A percentile compares a stretch with the other conserved stretches of the same genome.
Evolutionary conservation across 2,797 vertebrate genomes (phyloP).

Genomic region (Bryconaethiops microstoma): DNA sequence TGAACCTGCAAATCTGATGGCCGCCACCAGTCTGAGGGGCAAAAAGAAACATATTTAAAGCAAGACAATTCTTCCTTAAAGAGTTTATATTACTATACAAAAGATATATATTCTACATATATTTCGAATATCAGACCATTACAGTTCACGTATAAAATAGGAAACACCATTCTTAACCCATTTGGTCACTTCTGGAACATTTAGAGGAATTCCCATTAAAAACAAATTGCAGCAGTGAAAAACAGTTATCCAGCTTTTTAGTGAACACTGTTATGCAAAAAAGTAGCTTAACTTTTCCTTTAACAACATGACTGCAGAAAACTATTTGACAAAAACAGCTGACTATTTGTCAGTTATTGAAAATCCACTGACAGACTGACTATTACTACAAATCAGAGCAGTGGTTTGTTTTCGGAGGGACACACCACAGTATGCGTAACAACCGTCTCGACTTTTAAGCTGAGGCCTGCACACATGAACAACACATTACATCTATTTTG

Average conservation of each 20-base stretch:
- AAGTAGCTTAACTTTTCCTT: constrained; percentile 7
- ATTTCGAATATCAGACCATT: no score
- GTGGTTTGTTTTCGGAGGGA: neutral
- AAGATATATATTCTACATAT: no score
- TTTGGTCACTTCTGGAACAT: neutral
- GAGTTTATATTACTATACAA: neutral
- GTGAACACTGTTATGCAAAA: no score
- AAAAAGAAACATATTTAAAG: neutral
- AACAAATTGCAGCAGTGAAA: neutral
- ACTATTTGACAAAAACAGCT: neutral
- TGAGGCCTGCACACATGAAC: neutral
- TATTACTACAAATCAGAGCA: neutral
- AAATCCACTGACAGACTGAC: constrained; percentile 6
- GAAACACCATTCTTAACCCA: neutral
- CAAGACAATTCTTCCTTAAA: neutral
- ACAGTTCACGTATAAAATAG: no score
- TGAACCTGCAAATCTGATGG: constrained; percentile 78
- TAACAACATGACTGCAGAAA: neutral
- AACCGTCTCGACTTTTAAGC: neutral
- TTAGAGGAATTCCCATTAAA: neutral
- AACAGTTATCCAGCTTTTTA: no score
- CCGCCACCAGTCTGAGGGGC: constrained; percentile 87
- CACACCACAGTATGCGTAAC: neutral
- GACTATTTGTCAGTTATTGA: no score
- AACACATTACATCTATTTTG: constrained; percentile 1